Base-by-base conservation (phyloP, 2,888 invertebrate species). In the Deilephila porcellus region DNA sequence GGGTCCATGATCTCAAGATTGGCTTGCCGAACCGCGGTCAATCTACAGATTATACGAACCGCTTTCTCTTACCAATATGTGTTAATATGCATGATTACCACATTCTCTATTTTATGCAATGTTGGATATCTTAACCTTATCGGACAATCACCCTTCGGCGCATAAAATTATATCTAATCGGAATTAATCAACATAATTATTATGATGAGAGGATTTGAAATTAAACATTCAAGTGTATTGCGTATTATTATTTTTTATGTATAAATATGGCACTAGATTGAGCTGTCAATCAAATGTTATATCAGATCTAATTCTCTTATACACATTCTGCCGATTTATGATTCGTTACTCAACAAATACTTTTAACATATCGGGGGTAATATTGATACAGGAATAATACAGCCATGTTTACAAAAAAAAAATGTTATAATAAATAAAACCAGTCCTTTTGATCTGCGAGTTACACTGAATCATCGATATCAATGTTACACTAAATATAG, bases 41-140 rank as follows among this genome's bases (percentile, higher is more conserved):
- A n/a, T n/a, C 19, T n/a, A n/a, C 56, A n/a, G n/a, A 56, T 56
- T 56, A 56, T 56, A 56, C 56, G n/a, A 56, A 56, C 56, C 56
- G 56, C 56, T 56, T 56, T 56, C 56, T 56, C n/a, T 56, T n/a
- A 56, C 56, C 56, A 56, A 56, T 56, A 56, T 56, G 56, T 56
- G 19, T 56, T 56, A n/a, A 56, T 56, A 56, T 56, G 56, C 56
- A 56, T n/a, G 56, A 56, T 56, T 56, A 56, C n/a, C 19, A 56
- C 56, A n/a, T 56, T 56, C 56, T 14, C 45, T 11, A 56, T n/a
- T 56, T 56, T 56, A 56, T 56, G n/a, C 56, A 56, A 56, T n/a
- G 19, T n/a, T 56, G 53, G 6, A 14, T 25, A 11, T 29, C 29
- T 29, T 14, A 29, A 60, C 14, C 17, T 60, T 60, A 60, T 60